These are phyloP conservation scores for Linyphia triangularis DNA, from an alignment of 2,888 invertebrate genomes.

Conservation along the genomic window DNA sequence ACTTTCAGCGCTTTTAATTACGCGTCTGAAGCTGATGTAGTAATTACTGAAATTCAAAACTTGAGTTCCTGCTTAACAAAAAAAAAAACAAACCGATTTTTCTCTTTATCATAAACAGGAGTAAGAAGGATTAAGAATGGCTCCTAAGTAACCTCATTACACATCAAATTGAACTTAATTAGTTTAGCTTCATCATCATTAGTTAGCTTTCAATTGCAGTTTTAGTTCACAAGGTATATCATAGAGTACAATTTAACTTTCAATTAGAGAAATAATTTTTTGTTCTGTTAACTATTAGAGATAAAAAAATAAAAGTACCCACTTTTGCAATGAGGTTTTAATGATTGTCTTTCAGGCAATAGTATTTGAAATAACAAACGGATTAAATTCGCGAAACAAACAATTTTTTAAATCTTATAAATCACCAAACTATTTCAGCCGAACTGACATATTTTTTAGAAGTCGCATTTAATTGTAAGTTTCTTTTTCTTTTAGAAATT, in stretches of 20 bases:
- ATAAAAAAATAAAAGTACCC: neutral
- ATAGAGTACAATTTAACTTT: conserved; percentile 13
- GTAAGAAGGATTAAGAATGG: conserved; percentile 43
- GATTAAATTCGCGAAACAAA: neutral
- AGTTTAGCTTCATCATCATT: conserved; percentile 53
- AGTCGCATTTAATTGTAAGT: neutral
- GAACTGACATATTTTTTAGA: neutral
- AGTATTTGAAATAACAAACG: neutral
- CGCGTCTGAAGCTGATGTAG: neutral
- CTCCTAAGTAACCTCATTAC: conserved; percentile 38
- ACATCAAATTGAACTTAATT: conserved; percentile 42
- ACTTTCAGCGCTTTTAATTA: conserved; percentile 31
- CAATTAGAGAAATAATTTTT: conserved; percentile 32
- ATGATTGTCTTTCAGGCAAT: conserved; percentile 13
- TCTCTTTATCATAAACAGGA: neutral
- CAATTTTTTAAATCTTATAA: neutral
- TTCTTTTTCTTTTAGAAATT: neutral
- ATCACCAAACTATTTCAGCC: neutral
- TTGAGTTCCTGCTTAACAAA: neutral
- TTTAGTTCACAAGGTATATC: conserved; percentile 6
- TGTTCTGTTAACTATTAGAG: conserved; percentile 1
- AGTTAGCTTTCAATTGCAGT: conserved; percentile 33
- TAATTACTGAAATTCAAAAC: conserved; percentile 54
- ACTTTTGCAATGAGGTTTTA: neutral
- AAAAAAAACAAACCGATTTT: neutral